These are phyloP conservation scores for Cepaea hortensis DNA, from an alignment of 2,888 invertebrate species.

Conservation along the genomic window DNA sequence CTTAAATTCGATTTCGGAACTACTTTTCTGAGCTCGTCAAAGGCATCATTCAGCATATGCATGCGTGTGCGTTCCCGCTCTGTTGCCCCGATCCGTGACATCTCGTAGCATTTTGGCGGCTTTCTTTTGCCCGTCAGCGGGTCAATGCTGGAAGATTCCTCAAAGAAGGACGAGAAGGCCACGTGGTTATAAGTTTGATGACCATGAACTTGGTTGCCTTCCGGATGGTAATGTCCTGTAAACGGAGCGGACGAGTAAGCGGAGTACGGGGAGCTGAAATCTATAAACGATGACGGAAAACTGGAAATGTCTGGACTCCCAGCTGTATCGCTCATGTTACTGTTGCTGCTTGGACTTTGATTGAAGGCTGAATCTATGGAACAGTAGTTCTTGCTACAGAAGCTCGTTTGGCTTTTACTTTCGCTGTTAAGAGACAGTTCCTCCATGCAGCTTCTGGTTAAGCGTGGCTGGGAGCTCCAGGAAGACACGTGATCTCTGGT, in stretches of 20 bases:
- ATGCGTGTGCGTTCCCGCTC: conserved; percentile 74
- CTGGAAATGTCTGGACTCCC: conserved; percentile 34
- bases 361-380: neutral
- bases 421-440: neutral
- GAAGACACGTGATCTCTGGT: neutral
- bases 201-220: neutral
- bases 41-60: conserved; percentile 76
- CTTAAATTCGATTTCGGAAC: conserved; percentile 74
- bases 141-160: neutral
- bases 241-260: conserved; percentile 24
- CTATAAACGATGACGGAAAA: conserved; percentile 40
- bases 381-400: neutral
- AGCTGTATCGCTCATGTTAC: neutral
- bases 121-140: conserved; percentile 33
- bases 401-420: neutral
- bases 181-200: conserved; percentile 3
- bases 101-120: conserved; percentile 46
- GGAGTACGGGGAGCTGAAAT: conserved; percentile 39
- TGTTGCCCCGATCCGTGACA: conserved; percentile 68
- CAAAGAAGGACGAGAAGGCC: conserved; percentile 18
- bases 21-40: conserved; percentile 72
- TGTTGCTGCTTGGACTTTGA: conserved; percentile 14
- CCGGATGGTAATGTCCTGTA: conserved; percentile 4
- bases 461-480: conserved; percentile 3
- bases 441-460: conserved; percentile 36